phyloP scores from a whole-genome alignment of 2,888 invertebrate genomes.

The Hylaea fasciaria region DNA sequence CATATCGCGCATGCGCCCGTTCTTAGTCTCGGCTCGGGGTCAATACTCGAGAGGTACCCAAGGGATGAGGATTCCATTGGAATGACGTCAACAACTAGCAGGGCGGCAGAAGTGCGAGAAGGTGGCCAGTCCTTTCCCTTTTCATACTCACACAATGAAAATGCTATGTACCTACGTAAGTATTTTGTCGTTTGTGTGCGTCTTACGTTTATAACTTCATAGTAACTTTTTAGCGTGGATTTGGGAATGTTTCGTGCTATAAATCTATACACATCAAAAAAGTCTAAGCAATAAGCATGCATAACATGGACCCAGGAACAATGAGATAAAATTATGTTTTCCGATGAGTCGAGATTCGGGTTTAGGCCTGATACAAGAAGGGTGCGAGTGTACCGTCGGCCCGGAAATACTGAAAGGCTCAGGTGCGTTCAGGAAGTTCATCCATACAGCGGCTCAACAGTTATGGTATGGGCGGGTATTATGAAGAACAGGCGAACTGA shows the following conservation, averaged over 20 bases:
- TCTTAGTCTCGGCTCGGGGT: conserved; percentile 41
- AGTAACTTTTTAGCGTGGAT: background rate
- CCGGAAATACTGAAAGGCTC: too few relatives aligned
- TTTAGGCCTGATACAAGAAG: too few relatives aligned
- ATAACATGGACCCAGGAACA: too few relatives aligned
- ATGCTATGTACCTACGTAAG: conserved; percentile 14
- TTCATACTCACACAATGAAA: conserved; percentile 46
- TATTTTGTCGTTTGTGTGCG: conserved; percentile 4
- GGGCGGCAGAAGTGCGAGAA: conserved; percentile 72
- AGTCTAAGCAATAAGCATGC: too few relatives aligned
- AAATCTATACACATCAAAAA: too few relatives aligned
- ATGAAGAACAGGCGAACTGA: too few relatives aligned
- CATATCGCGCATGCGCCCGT: background rate
- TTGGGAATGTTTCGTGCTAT: background rate
- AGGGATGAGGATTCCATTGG: conserved; percentile 81
- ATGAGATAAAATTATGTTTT: too few relatives aligned
- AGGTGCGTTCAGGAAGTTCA: too few relatives aligned
- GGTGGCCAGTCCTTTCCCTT: conserved; percentile 60
- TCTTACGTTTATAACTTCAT: background rate
- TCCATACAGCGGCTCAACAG: too few relatives aligned
- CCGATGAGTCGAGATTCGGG: too few relatives aligned
- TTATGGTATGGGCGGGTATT: too few relatives aligned
- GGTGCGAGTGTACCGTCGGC: too few relatives aligned
- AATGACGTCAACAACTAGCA: conserved; percentile 86
- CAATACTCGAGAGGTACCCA: conserved; percentile 74